These are phyloP conservation scores for Leptopterna dolabrata DNA, from an alignment of 2,888 invertebrate species.

Conservation along the genomic window DNA sequence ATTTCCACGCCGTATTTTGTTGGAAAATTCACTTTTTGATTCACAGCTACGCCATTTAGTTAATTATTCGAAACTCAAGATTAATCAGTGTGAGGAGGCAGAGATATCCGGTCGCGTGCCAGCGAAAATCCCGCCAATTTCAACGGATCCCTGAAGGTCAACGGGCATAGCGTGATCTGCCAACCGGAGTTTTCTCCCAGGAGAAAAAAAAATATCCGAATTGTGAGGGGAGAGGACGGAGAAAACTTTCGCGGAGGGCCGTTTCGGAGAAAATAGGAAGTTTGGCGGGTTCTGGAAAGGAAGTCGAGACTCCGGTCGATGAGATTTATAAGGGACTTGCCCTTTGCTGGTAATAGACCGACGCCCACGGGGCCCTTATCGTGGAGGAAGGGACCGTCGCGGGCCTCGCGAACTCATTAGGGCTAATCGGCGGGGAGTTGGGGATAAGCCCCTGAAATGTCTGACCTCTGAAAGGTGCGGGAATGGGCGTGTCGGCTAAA, in stretches of 20 bases:
- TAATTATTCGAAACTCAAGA: too few species aligned
- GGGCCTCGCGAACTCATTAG: conserved; percentile 18
- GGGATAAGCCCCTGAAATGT: neutral
- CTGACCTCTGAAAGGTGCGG: neutral
- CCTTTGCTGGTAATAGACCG: conserved; percentile 29
- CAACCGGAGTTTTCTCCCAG: neutral
- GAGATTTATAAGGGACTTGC: conserved; percentile 36
- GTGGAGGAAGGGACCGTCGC: neutral
- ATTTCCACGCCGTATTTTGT: too few species aligned
- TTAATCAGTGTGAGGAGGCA: too few species aligned
- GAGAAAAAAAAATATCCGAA: neutral
- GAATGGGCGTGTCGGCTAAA: too few species aligned
- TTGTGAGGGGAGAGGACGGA: neutral
- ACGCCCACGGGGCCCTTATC: conserved; percentile 9
- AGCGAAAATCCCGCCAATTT: neutral
- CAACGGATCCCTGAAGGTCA: neutral
- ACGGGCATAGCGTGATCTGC: conserved; percentile 23
- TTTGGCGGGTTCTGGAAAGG: neutral
- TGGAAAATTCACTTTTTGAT: too few species aligned
- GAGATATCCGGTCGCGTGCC: too few species aligned
- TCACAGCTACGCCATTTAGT: too few species aligned
- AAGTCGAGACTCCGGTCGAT: neutral
- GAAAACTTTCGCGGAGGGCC: neutral
- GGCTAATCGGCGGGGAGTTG: neutral
- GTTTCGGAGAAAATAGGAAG: conserved; percentile 5